These are phyloP conservation scores for Drosophila neocordata DNA, from an alignment of 1,140 invertebrate genomes.

Conservation along the genomic window DNA sequence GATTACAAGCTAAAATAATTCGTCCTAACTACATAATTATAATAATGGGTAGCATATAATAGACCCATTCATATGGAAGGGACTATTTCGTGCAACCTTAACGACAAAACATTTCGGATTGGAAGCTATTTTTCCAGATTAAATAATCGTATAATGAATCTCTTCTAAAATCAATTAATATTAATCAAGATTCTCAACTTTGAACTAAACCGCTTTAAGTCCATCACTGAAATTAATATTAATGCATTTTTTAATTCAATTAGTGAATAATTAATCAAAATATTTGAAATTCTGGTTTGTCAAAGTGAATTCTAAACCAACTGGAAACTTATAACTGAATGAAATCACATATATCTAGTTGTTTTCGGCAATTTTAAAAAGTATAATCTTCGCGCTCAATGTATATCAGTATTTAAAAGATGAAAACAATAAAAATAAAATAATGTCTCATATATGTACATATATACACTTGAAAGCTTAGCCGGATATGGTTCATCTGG, in stretches of 20 bases:
- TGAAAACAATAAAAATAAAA: constrained; percentile 26
- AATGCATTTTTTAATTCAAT: constrained; percentile 41
- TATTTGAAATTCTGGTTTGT: background rate
- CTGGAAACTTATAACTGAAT: background rate
- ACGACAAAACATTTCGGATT: background rate
- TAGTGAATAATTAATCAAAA: constrained; percentile 9
- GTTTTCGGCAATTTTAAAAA: constrained; percentile 8
- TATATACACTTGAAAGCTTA: constrained; percentile 36
- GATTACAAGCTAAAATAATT: constrained; percentile 10
- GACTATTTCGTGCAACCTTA: background rate
- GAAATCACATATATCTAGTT: constrained; percentile 2
- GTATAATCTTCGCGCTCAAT: background rate
- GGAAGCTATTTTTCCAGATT: background rate
- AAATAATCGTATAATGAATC: background rate
- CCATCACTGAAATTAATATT: constrained; percentile 33
- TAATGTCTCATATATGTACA: constrained; percentile 7
- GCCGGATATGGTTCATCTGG: constrained; percentile 78
- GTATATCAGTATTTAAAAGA: constrained; percentile 29
- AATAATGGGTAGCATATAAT: constrained; percentile 34
- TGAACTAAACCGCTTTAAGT: constrained; percentile 14
- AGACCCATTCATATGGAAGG: background rate
- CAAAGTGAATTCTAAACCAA: background rate
- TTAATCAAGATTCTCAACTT: constrained; percentile 28
- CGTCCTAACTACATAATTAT: constrained; percentile 44
- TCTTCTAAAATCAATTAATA: constrained; percentile 48